Evolutionary conservation across 1,140 invertebrate genomes (phyloP).

Genomic region (Diorhabda sublineata): DNA sequence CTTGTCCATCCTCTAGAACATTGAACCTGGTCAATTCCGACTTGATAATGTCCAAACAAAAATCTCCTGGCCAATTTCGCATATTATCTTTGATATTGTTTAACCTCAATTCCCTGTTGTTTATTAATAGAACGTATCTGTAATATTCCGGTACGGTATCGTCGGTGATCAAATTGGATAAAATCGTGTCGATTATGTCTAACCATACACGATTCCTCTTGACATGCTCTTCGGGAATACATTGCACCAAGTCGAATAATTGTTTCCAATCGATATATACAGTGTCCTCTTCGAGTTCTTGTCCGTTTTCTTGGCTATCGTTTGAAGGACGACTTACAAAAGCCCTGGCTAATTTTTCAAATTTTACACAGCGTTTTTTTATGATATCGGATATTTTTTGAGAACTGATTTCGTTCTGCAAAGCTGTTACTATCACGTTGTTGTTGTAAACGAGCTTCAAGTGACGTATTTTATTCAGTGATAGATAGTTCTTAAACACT

Average conservation of each 20-base stretch:
- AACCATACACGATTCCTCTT: constrained; percentile 28
- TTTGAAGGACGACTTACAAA: constrained; percentile 17
- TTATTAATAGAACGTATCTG: constrained; percentile 38
- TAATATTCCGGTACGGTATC: constrained; percentile 33
- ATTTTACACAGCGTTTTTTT: constrained; percentile 22
- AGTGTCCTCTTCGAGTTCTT: constrained; percentile 45
- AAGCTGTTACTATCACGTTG: constrained; percentile 50
- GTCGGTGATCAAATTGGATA: constrained; percentile 37
- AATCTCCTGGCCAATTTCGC: constrained; percentile 40
- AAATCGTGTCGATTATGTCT: constrained; percentile 34
- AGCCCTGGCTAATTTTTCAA: constrained; percentile 16
- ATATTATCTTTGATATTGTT: constrained; percentile 45
- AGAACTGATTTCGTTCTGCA: constrained; percentile 45
- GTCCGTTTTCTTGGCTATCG: constrained; percentile 37
- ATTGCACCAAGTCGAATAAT: constrained; percentile 36
- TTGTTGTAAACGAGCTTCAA: constrained; percentile 49
- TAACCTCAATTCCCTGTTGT: constrained; percentile 39
- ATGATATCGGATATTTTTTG: constrained; percentile 28
- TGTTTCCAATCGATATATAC: constrained; percentile 37
- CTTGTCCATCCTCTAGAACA: constrained; percentile 19
- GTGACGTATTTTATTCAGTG: constrained; percentile 45
- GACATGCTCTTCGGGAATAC: constrained; percentile 39
- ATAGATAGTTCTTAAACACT: constrained; percentile 48
- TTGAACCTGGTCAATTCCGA: constrained; percentile 35
- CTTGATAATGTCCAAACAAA: constrained; percentile 41